Percentiles rank a stretch among this genome's conserved stretches.
Conservation (phyloP, 2,888 invertebrate genomes). For the Teinopalpus imperialis region DNA sequence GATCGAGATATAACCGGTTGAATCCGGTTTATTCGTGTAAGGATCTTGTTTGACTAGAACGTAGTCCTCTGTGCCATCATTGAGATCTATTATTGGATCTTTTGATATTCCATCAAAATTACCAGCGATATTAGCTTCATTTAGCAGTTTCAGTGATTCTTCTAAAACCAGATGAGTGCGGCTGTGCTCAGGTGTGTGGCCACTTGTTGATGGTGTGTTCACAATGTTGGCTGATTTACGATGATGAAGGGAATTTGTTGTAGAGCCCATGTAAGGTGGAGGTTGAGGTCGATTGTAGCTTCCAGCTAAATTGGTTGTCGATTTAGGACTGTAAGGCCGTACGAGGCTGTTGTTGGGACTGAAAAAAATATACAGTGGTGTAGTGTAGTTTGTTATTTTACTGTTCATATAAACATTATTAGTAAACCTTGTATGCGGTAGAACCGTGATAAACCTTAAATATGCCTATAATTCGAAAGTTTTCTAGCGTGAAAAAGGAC, state of each 20-base stretch:
- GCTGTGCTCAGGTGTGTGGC: constrained; percentile 57
- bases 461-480: too few relatives aligned
- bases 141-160: constrained; percentile 69
- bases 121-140: constrained; percentile 67
- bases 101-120: constrained; percentile 57
- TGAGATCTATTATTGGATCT: constrained; percentile 61
- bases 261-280: constrained; percentile 67
- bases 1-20: constrained; percentile 36
- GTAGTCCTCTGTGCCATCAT: constrained; percentile 68
- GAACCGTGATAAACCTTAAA: too few relatives aligned
- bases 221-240: constrained; percentile 52
- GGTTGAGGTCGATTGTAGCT: constrained; percentile 76
- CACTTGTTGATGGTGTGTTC: constrained; percentile 45
- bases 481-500: too few relatives aligned
- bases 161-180: constrained; percentile 62
- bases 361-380: constrained; percentile 39
- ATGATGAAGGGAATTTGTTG: constrained; percentile 62
- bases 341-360: constrained; percentile 82
- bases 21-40: constrained; percentile 34
- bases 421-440: too few relatives aligned
- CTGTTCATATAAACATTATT: too few relatives aligned
- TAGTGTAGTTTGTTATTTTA: too few relatives aligned
- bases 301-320: constrained; percentile 61
- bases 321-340: constrained; percentile 76
- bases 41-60: constrained; percentile 55